A percentile compares a stretch with the other conserved stretches of the same genome.
These are phyloP conservation scores for Nephrotoma appendiculata DNA, from an alignment of 2,888 invertebrate genomes.

Conservation along the genomic window DNA sequence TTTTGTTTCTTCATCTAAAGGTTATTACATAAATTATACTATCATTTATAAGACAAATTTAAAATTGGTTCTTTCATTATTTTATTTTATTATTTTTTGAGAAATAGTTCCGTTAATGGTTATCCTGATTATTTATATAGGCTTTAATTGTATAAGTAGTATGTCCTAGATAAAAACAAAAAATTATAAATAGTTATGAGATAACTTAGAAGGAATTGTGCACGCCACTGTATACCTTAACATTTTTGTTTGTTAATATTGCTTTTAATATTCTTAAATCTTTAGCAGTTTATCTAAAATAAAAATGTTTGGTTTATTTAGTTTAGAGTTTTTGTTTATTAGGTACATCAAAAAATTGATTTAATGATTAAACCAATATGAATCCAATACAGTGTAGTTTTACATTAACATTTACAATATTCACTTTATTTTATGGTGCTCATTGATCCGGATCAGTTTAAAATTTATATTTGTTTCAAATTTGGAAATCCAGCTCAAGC, in stretches of 20 bases:
- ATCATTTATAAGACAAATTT: not conserved
- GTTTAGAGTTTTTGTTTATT: not conserved
- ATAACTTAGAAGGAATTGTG: not conserved
- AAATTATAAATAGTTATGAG: not conserved
- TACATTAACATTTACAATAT: not conserved
- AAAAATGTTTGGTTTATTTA: not conserved
- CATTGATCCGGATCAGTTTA: too few species aligned
- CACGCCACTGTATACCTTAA: not conserved
- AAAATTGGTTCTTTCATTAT: not conserved
- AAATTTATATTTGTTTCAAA: too few species aligned
- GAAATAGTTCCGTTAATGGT: not conserved
- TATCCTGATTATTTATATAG: not conserved
- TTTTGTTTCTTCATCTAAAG: not conserved
- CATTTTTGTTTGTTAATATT: not conserved
- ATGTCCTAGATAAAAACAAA: not conserved
- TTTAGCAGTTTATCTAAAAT: not conserved
- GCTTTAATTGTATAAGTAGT: not conserved
- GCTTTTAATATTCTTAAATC: not conserved
- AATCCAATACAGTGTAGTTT: not conserved
- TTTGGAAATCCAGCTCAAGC: too few species aligned
- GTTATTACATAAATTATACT: not conserved
- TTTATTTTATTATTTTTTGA: not conserved
- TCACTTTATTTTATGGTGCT: too few species aligned
- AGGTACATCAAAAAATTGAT: not conserved
- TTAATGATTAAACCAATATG: not conserved